Percentiles rank a stretch among this genome's conserved stretches.
Evolutionary conservation across 1,140 invertebrate genomes (phyloP).

Genomic region (Danaus melanippus): DNA sequence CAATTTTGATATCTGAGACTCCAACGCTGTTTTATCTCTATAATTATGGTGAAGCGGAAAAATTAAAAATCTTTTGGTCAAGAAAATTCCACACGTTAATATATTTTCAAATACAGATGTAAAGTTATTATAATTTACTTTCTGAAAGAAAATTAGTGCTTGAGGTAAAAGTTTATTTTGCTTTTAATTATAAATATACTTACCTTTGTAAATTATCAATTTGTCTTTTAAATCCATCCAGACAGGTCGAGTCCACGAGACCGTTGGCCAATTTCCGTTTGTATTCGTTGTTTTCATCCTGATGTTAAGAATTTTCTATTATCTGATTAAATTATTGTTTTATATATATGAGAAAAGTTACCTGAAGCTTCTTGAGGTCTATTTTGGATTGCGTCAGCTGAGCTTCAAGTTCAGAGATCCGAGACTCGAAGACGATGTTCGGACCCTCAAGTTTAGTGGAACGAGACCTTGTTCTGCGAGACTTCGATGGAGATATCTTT

Average conservation of each 20-base stretch:
- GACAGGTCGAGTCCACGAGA: slow-evolving; percentile 66
- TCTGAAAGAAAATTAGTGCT: no score
- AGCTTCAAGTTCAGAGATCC: slow-evolving; percentile 87
- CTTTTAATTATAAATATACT: neutral
- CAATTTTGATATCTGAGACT: slow-evolving; percentile 78
- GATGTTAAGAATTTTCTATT: slow-evolving; percentile 9
- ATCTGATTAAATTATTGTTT: no score
- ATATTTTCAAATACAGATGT: slow-evolving; percentile 1
- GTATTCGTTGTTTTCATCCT: slow-evolving; percentile 77
- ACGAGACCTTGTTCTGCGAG: slow-evolving; percentile 41
- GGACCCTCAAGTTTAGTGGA: slow-evolving; percentile 68
- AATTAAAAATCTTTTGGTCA: no score
- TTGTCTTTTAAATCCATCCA: slow-evolving; percentile 76
- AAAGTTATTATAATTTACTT: neutral
- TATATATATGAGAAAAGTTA: slow-evolving; percentile 18
- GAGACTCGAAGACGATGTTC: slow-evolving; percentile 84
- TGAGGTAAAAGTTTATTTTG: no score
- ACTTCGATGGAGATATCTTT: slow-evolving; percentile 41
- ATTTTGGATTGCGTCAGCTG: slow-evolving; percentile 83
- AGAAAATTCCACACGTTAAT: no score
- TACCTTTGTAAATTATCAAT: slow-evolving; percentile 78
- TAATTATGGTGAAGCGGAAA: neutral
- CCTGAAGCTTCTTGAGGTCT: slow-evolving; percentile 79
- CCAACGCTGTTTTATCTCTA: slow-evolving; percentile 79
- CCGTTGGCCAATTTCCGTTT: slow-evolving; percentile 75